Percentiles rank a stretch among this genome's conserved stretches.
These are phyloP conservation scores for Mixornis gularis DNA, from an alignment of 2,113 vertebrate species.

Conservation along the genomic window DNA sequence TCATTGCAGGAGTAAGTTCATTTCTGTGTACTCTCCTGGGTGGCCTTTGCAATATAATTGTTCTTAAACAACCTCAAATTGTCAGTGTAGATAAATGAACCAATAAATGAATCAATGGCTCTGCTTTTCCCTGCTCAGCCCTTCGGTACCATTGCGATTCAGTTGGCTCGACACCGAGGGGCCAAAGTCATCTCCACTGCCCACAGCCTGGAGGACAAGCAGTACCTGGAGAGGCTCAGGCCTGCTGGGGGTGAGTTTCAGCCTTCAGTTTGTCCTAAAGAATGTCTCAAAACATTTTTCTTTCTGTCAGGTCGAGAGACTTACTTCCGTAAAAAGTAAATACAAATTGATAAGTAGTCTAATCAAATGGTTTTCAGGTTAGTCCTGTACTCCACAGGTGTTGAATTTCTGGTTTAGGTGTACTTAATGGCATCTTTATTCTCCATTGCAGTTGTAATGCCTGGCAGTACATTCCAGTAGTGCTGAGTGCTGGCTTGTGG, in stretches of 20 bases:
- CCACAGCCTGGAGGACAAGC: constrained; percentile 78
- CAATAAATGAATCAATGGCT: rapidly evolving
- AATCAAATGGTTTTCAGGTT: not conserved
- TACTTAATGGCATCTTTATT: not conserved
- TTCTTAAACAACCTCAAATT: not conserved
- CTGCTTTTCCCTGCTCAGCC: constrained; percentile 66
- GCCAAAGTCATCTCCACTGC: constrained; percentile 88
- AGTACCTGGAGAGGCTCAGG: constrained; percentile 83
- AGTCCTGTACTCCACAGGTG: not conserved
- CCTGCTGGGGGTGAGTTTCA: constrained; percentile 77
- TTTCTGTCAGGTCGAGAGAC: not conserved
- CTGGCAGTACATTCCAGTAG: not conserved
- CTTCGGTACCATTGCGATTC: constrained; percentile 86
- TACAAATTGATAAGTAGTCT: not conserved
- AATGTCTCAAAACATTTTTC: not conserved
- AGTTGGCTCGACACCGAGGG: constrained; percentile 88
- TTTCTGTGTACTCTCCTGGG: not conserved
- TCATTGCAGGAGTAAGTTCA: not conserved
- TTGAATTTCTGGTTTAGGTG: not conserved
- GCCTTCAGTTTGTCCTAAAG: not conserved
- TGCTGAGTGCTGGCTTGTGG: not conserved
- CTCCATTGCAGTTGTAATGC: not conserved
- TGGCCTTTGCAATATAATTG: not conserved
- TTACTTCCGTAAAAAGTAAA: not conserved
- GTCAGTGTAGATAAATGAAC: not conserved